These are phyloP conservation scores for Myzus persicae DNA, from an alignment of 1,140 invertebrate genomes.

Conservation along the genomic window DNA sequence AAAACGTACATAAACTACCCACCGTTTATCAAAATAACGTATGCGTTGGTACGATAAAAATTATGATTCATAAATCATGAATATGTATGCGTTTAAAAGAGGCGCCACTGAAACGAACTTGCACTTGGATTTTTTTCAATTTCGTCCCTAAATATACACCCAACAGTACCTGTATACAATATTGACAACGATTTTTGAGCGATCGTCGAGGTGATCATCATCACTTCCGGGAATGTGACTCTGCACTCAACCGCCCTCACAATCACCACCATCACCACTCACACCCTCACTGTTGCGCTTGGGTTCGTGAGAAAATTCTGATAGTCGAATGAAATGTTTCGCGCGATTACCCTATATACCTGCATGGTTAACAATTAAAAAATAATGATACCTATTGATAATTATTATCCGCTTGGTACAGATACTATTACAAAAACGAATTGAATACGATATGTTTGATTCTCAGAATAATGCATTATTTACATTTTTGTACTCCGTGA, in stretches of 20 bases:
- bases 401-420: background rate
- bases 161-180: background rate
- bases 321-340: background rate
- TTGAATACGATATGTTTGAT: background rate
- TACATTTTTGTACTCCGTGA: background rate
- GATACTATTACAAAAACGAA: background rate
- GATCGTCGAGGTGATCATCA: no score
- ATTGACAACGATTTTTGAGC: no score
- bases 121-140: background rate
- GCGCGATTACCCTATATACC: no score
- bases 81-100: background rate
- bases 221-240: no score
- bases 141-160: background rate
- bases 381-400: background rate
- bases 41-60: background rate
- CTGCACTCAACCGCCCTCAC: accelerated
- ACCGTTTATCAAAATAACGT: background rate
- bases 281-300: no score
- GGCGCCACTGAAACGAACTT: background rate
- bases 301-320: no score
- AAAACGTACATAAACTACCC: background rate
- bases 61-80: background rate
- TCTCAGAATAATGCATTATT: background rate
- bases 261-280: no score
- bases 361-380: background rate